These are phyloP conservation scores for Oligia latruncula DNA, from an alignment of 2,888 invertebrate genomes.

Conservation along the genomic window DNA sequence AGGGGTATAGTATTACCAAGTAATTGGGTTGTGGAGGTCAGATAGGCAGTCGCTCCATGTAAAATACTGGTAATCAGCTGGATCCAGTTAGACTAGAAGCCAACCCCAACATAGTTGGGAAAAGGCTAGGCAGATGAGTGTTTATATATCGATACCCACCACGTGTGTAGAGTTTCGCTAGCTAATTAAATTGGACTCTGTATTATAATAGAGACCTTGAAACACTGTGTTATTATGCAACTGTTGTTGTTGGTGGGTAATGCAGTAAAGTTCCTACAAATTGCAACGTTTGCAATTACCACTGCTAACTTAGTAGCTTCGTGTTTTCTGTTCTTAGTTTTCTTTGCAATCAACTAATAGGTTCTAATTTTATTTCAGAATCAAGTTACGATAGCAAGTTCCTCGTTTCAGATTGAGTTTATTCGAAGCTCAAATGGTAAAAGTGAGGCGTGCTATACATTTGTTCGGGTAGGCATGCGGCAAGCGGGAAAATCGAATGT, in stretches of 20 bases:
- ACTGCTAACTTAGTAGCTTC: background rate
- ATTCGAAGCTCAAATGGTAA: background rate
- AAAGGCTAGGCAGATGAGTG: no score
- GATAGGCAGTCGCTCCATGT: no score
- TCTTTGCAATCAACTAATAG: slow-evolving; percentile 5
- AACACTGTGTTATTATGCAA: background rate
- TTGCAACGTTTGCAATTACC: background rate
- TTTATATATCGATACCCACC: no score
- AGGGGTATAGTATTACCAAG: no score
- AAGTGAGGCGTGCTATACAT: background rate
- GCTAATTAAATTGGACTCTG: no score
- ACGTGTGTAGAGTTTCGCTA: no score
- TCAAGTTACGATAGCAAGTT: background rate
- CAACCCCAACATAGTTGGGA: no score
- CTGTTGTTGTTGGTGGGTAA: background rate
- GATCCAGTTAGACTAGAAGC: no score
- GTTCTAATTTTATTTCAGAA: background rate
- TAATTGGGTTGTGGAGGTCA: no score
- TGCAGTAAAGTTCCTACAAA: background rate
- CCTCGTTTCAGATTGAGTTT: background rate
- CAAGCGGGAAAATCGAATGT: background rate
- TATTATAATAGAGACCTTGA: background rate
- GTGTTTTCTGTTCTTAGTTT: background rate
- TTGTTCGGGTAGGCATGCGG: background rate
- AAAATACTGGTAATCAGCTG: no score